Evolutionary conservation across 64 coral and sea anemone genomes (phyloP).

Genomic region (Pocillopora verrucosa): DNA sequence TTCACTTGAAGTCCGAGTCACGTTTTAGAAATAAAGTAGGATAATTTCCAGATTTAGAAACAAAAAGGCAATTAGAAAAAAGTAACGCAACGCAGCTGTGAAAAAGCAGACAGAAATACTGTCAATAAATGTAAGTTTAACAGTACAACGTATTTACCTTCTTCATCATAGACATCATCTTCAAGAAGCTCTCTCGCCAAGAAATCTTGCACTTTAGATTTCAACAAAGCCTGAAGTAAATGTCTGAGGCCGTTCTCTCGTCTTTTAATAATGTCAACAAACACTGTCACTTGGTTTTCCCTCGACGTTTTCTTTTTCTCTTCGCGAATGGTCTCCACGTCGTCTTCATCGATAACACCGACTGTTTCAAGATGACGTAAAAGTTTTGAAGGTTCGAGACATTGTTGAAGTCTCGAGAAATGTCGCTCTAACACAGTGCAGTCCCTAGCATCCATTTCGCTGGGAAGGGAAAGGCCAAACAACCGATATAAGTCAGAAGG

Average conservation of each 20-base stretch:
- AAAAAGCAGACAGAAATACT: neutral
- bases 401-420: conserved; percentile 15
- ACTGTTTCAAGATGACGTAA: conserved; percentile 21
- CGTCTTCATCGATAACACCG: conserved; percentile 16
- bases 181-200: conserved; percentile 54
- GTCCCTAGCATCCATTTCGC: conserved; percentile 8
- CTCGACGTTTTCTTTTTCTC: conserved; percentile 1
- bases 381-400: conserved; percentile 13
- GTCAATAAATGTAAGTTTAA: neutral
- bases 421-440: conserved; percentile 31
- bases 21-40: too few species aligned
- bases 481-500: neutral
- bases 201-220: conserved; percentile 26
- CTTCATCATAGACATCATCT: conserved; percentile 44
- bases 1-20: neutral
- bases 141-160: conserved; percentile 14
- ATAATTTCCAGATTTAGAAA: too few species aligned
- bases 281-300: conserved; percentile 26
- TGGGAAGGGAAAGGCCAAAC: neutral
- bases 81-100: neutral
- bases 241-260: conserved; percentile 35
- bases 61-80: too few species aligned
- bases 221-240: conserved; percentile 46
- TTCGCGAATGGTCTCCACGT: conserved; percentile 32
- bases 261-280: conserved; percentile 40